A percentile compares a stretch with the other conserved stretches of the same genome.
phyloP scores from a whole-genome alignment of 2,113 vertebrate species.

The Gopherus flavomarginatus region DNA sequence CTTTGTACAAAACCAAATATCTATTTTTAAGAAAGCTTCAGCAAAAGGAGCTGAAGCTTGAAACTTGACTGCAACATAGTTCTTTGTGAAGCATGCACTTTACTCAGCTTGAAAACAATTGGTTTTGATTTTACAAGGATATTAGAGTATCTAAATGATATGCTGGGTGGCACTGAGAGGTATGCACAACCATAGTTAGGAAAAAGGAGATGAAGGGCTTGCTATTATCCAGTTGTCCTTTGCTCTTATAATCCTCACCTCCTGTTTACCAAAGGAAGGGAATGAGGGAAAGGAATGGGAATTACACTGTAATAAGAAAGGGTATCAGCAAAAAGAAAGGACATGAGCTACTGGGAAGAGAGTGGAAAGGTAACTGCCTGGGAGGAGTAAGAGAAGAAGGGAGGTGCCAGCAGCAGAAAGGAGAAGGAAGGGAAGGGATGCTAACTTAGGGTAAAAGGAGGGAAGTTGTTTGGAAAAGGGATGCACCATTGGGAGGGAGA shows the following conservation, averaged over 20 bases:
- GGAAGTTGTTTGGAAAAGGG: background rate
- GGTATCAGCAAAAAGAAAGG: background rate
- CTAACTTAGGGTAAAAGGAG: background rate
- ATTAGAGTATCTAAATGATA: background rate
- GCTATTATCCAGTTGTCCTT: background rate
- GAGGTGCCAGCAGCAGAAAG: background rate
- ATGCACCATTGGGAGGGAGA: background rate
- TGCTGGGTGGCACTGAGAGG: background rate
- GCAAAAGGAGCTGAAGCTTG: background rate
- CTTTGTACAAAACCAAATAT: background rate
- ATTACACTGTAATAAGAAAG: background rate
- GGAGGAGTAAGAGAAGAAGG: background rate
- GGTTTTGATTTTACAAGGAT: background rate
- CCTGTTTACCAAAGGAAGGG: background rate
- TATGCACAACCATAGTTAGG: background rate
- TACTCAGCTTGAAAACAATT: background rate
- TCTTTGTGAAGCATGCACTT: background rate
- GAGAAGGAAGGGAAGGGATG: background rate
- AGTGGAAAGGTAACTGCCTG: background rate
- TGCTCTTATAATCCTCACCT: background rate
- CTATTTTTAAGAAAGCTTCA: slow-evolving; percentile 5
- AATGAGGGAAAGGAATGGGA: background rate
- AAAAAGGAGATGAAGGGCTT: background rate
- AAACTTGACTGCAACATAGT: background rate
- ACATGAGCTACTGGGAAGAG: background rate